phyloP scores from a whole-genome alignment of 2,888 invertebrate genomes.

The Agrotis segetum region DNA sequence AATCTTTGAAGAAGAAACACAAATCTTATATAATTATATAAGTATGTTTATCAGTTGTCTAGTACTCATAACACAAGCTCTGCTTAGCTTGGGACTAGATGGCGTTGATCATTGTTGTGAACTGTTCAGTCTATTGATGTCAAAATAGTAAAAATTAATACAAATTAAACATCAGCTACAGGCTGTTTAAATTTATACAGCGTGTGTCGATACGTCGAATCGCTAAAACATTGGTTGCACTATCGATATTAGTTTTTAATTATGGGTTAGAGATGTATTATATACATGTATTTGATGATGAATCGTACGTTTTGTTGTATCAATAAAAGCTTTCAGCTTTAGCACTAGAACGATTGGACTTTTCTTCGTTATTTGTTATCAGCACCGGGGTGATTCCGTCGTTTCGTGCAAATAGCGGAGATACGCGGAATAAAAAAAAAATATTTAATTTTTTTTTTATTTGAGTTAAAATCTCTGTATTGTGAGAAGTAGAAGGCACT shows the following conservation, averaged over 20 bases:
- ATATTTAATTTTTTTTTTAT: no score
- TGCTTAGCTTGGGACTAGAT: no score
- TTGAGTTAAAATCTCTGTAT: no score
- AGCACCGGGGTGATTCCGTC: no score
- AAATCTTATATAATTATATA: no score
- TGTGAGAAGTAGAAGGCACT: no score
- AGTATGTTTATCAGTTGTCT: no score
- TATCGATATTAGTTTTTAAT: conserved; percentile 30
- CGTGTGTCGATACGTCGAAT: conserved; percentile 4
- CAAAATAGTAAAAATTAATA: conserved; percentile 11
- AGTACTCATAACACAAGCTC: no score
- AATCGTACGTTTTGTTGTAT: background rate
- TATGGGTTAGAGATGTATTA: conserved; percentile 4
- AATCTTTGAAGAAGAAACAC: no score
- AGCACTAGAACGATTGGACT: background rate
- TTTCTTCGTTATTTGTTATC: no score
- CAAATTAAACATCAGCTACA: background rate
- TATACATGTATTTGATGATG: background rate
- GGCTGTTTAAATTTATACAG: background rate
- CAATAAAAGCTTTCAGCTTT: background rate
- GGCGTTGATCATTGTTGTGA: background rate
- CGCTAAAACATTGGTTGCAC: background rate
- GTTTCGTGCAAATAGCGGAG: no score
- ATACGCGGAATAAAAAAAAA: no score
- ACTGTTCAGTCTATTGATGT: background rate